A percentile compares a stretch with the other conserved stretches of the same genome.
These are phyloP conservation scores for Pilophorus perplexus DNA, from an alignment of 2,888 invertebrate genomes.

Conservation along the genomic window DNA sequence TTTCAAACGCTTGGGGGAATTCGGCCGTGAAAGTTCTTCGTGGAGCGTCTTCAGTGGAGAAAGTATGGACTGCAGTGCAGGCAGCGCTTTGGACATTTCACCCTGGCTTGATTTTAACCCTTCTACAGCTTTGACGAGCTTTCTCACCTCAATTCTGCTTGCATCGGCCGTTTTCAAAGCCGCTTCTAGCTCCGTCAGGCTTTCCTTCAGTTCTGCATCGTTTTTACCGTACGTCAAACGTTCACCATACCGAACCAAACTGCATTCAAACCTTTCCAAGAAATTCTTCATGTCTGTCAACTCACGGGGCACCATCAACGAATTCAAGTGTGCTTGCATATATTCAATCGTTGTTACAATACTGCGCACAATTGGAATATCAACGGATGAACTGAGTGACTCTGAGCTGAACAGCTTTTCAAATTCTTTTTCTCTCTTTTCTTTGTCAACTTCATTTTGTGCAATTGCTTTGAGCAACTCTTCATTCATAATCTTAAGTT, in stretches of 20 bases:
- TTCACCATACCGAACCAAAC: conserved; percentile 26
- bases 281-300: conserved; percentile 11
- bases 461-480: conserved; percentile 6
- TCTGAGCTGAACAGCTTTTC: conserved; percentile 41
- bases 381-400: conserved; percentile 29
- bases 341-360: conserved; percentile 35
- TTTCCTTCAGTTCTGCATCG: conserved; percentile 1
- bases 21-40: conserved; percentile 36
- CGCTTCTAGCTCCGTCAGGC: conserved; percentile 9
- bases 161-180: conserved; percentile 13
- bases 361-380: conserved; percentile 36
- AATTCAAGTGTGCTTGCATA: conserved; percentile 35
- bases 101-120: conserved; percentile 7
- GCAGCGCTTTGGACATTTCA: conserved; percentile 28
- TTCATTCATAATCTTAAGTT: conserved; percentile 17
- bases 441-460: conserved; percentile 24
- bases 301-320: conserved; percentile 12
- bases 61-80: conserved; percentile 38
- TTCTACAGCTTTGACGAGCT: conserved; percentile 24
- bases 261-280: conserved; percentile 29
- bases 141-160: conserved; percentile 16
- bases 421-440: conserved; percentile 37
- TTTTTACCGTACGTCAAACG: not conserved
- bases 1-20: conserved; percentile 30
- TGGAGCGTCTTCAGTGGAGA: conserved; percentile 41